Base-by-base conservation (phyloP, 2,797 vertebrate species). In the Pipistrellus pygmaeus region DNA sequence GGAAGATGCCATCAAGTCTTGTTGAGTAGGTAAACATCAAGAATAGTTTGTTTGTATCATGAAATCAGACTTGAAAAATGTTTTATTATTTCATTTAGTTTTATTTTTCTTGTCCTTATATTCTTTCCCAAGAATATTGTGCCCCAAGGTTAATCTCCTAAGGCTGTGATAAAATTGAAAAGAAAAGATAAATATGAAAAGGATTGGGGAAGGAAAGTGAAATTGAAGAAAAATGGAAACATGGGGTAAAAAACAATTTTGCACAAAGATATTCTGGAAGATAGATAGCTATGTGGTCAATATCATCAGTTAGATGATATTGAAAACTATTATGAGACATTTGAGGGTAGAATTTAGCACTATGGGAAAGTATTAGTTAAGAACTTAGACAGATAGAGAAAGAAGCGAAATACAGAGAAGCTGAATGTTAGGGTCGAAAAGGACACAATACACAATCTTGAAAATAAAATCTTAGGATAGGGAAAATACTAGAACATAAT, bases 1-100 rank as follows among this genome's bases (percentile, higher is more conserved):
- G 5, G 51, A 73, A 78, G 3, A 0, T 3, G 0, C 7, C 18
- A 5, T 1, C n/a, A 0, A 62, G 4, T 21, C 18, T 41, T 44
- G 62, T 4, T 80, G 44, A 18, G 15, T 7, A 57, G 8, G 55
- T 23, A 78, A 32, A 18, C 6, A 38, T 18, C 8, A 71, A 23
- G 8, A 84, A 46, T 32, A 23, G 8, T 75, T 46, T 32, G 32
- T 55, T 66, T 69, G 2, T 57, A 73, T 44, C 35, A 35, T 30
- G 9, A 81, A 91, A 88, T 69, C 3, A 48, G 38, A 6, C 8
- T 2, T 48, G 30, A n/a, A 41, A 88, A 73, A 18, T 51, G 5
- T 30, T 86, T 44, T 41, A 76, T 53, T 13, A 25, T 4, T 68
- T 81, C 53, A 62, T 15, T 35, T 75, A 18, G 35, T 57, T 84